Evolutionary conservation across 1,140 invertebrate genomes (phyloP), one percentile per base, ranked within the genome.

Genomic region (Hylyphantes graminicola): DNA sequence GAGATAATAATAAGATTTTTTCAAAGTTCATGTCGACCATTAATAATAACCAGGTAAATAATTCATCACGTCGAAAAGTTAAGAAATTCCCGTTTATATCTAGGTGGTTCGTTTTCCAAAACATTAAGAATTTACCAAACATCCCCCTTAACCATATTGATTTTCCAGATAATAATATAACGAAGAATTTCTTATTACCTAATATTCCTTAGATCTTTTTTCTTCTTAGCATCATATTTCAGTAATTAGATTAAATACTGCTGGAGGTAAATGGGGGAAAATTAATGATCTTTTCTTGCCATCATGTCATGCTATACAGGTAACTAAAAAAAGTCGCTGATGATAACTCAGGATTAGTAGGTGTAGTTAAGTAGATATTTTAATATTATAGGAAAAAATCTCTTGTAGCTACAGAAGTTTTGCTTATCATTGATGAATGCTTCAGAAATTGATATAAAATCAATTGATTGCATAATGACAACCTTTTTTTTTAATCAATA

Each of bases 71-170:
- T 74, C 55, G 35, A 11, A 74, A 35, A 57, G 72, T 74, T 74
- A 59, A 57, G 35, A 74, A 57, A 74, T n/a, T 57, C 53, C 48
- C 55, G 57, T 57, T 15, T 21, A 57, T 74, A 57, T 74, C 59
- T 74, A 15, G 15, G 72, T 51, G n/a, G 35, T 74, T 74, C 53
- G 53, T 55, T 74, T 74, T 74, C 53, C 17, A 55, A 21, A 55
- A 15, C 72, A 74, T 74, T 74, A 74, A 74, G 51, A 74, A 74
- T 74, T 74, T 59, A 59, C 2, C 54, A 51, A 74, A 59, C 53
- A 74, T 48, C 59, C 55, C 57, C 35, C 72, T 74, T 21, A 74
- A 74, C 53, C 48, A 57, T 21, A 51, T 54, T 19, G 55, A 74
- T 57, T 21, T 74, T 17, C 72, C 0, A 15, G 72, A 74, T 35